These are phyloP conservation scores for Selene dorsalis DNA, from an alignment of 2,797 vertebrate genomes.

Conservation along the genomic window DNA sequence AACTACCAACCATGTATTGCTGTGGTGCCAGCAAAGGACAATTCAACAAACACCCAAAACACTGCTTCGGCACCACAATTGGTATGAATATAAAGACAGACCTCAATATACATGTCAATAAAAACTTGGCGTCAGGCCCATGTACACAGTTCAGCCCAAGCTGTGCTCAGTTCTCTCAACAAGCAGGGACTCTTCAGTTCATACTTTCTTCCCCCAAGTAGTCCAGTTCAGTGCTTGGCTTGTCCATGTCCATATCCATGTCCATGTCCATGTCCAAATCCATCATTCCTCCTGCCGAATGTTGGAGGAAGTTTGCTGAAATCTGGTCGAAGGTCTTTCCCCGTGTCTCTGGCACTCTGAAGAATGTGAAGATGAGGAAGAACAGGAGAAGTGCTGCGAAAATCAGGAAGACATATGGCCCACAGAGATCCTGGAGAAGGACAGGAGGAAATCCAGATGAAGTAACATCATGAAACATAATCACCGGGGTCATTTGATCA, in stretches of 20 bases:
- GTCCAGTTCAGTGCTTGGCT: conserved; percentile 90
- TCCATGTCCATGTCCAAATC: conserved; percentile 81
- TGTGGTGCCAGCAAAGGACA: conserved; percentile 45
- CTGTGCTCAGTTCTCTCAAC: conserved; percentile 34
- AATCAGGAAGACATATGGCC: conserved; percentile 93
- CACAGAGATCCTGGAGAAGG: conserved; percentile 77
- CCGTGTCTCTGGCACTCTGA: conserved; percentile 91
- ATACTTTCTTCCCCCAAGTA: conserved; percentile 84
- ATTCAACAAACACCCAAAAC: conserved; percentile 51
- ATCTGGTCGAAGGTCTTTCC: conserved; percentile 95
- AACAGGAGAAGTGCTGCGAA: conserved; percentile 89
- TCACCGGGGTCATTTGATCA: not conserved
- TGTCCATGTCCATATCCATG: conserved; percentile 79
- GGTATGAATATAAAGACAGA: conserved; percentile 47
- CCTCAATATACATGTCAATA: conserved; percentile 58
- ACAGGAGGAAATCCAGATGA: not conserved
- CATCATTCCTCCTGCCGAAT: conserved; percentile 81
- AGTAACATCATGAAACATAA: not conserved
- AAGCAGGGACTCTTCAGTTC: conserved; percentile 66
- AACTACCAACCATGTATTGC: conserved; percentile 15
- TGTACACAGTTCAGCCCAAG: conserved; percentile 40
- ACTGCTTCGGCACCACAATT: conserved; percentile 57
- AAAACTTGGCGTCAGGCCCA: conserved; percentile 42
- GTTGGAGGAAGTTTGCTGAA: conserved; percentile 82
- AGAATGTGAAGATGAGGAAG: conserved; percentile 93